Evolutionary conservation across 2,113 vertebrate genomes (phyloP).

Genomic region (Megaceryle maxima): DNA sequence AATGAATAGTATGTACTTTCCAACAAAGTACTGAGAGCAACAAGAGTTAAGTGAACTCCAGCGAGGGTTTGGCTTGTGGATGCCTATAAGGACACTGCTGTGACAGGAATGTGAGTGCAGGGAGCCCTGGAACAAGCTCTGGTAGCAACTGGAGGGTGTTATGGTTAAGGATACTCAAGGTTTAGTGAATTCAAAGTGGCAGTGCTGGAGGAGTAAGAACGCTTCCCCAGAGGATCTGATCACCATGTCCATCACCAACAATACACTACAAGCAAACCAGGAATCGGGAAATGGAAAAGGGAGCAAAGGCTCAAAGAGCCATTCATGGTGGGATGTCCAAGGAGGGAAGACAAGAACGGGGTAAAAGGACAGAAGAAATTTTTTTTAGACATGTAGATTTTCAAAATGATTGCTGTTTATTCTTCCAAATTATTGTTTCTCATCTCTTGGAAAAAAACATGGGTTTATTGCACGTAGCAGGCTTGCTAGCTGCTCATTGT

Average conservation of each 20-base stretch:
- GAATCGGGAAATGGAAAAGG: neutral
- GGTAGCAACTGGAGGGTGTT: neutral
- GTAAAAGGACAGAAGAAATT: neutral
- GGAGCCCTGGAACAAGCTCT: neutral
- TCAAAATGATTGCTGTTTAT: neutral
- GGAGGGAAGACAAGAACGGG: neutral
- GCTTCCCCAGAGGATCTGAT: neutral
- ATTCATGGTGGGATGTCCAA: neutral
- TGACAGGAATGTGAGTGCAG: neutral
- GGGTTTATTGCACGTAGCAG: neutral
- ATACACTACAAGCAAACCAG: rapidly evolving
- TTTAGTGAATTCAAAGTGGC: neutral
- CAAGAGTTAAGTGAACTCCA: neutral
- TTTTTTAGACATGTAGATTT: neutral
- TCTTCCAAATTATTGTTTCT: neutral
- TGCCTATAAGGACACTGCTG: neutral
- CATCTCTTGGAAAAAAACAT: neutral
- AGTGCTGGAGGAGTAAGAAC: neutral
- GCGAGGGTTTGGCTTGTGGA: rapidly evolving
- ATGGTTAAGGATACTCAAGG: neutral
- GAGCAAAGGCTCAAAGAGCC: neutral
- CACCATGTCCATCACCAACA: neutral
- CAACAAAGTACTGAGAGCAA: neutral
- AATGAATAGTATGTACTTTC: neutral
- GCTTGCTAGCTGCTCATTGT: neutral